phyloP scores from a whole-genome alignment of 2,113 vertebrate genomes.

The Pungitius pungitius region DNA sequence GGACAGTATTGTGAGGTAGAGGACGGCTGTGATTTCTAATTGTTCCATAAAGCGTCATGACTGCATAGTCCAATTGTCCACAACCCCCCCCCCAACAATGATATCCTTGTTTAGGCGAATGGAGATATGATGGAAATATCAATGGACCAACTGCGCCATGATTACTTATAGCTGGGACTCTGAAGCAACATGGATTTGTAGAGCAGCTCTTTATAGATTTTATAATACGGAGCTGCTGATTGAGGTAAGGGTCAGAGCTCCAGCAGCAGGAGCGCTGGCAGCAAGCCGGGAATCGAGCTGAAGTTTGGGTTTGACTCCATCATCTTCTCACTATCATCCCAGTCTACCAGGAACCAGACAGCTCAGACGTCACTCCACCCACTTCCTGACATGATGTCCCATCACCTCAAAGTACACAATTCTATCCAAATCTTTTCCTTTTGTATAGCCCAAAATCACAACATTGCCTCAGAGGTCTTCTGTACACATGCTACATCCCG shows the following conservation, averaged over 20 bases:
- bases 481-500: no score
- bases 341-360: no score
- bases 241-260: constrained; percentile 14
- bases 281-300: constrained; percentile 54
- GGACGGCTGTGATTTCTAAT: no score
- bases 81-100: not conserved
- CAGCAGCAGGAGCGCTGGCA: constrained; percentile 14
- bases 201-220: constrained; percentile 33
- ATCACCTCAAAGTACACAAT: no score
- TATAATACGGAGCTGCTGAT: constrained; percentile 20
- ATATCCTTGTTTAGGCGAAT: not conserved
- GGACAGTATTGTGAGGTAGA: no score
- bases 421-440: no score
- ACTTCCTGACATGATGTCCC: no score
- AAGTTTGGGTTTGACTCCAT: constrained; percentile 17
- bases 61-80: not conserved
- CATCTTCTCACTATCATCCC: no score
- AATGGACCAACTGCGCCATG: constrained; percentile 6
- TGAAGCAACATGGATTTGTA: not conserved
- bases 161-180: constrained; percentile 19
- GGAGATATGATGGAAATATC: not conserved
- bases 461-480: no score
- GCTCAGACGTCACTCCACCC: no score
- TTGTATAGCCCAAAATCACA: no score
- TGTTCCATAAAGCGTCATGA: no score